Evolutionary conservation across 1,140 invertebrate genomes (phyloP).

Genomic region (Chymomyza costata): DNA sequence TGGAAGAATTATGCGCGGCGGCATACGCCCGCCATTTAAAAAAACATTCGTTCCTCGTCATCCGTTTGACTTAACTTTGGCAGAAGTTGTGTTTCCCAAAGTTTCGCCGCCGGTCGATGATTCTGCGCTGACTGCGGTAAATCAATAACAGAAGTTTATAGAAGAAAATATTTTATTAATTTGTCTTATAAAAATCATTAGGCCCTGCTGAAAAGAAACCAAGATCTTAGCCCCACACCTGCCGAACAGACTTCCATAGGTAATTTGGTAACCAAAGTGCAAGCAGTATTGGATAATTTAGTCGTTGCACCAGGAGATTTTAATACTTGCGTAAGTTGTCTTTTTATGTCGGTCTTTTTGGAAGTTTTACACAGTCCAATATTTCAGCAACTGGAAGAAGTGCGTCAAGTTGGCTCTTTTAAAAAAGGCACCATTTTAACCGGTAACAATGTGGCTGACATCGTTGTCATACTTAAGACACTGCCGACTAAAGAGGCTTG

Average conservation of each 20-base stretch:
- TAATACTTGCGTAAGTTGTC: conserved; percentile 92
- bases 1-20: conserved; percentile 83
- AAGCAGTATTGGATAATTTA: conserved; percentile 93
- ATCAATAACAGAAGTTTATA: no score
- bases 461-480: conserved; percentile 98
- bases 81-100: conserved; percentile 89
- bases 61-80: conserved; percentile 92
- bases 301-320: conserved; percentile 94
- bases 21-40: conserved; percentile 79
- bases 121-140: conserved; percentile 86
- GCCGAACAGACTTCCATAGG: conserved; percentile 93
- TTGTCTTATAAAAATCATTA: conserved; percentile 61
- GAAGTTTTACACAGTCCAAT: background rate
- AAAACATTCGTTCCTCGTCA: conserved; percentile 88
- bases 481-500: conserved; percentile 96
- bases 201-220: conserved; percentile 92
- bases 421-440: conserved; percentile 99
- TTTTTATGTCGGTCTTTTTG: conserved; percentile 1
- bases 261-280: conserved; percentile 94
- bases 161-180: background rate
- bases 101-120: conserved; percentile 90
- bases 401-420: conserved; percentile 96
- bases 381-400: conserved; percentile 94
- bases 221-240: conserved; percentile 91
- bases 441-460: conserved; percentile 95